These are phyloP conservation scores for Metopia argyrocephala DNA, from an alignment of 2,888 invertebrate species.

Conservation along the genomic window DNA sequence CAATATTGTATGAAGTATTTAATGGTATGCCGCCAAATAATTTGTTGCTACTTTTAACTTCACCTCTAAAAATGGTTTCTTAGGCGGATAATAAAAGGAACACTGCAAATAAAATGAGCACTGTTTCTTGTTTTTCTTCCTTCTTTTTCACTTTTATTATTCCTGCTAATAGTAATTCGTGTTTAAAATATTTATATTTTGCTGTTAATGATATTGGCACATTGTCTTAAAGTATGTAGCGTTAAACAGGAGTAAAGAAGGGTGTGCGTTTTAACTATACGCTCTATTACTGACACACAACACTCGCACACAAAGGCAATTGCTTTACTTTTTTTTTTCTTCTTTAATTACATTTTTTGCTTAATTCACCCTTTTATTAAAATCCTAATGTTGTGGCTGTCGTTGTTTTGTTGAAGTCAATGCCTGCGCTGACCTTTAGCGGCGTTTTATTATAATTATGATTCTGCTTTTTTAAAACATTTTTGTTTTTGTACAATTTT, in stretches of 20 bases:
- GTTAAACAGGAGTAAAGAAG: too few species aligned
- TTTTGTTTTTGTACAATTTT: constrained; percentile 15
- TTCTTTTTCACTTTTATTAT: too few species aligned
- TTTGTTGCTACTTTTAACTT: not conserved
- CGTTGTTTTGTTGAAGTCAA: not conserved
- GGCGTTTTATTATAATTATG: constrained; percentile 28
- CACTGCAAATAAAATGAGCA: too few species aligned
- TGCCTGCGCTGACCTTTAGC: constrained; percentile 10
- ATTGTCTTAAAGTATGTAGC: too few species aligned
- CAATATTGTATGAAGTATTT: too few species aligned
- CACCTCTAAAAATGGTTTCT: not conserved
- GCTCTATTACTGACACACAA: too few species aligned
- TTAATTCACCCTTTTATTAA: not conserved
- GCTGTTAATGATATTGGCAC: too few species aligned
- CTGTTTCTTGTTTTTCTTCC: too few species aligned
- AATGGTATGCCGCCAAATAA: not conserved
- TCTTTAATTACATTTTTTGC: not conserved
- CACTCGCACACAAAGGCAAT: not conserved
- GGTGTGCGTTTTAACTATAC: too few species aligned
- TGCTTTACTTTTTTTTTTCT: not conserved
- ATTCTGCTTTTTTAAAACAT: constrained; percentile 1
- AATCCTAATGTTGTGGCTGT: not conserved
- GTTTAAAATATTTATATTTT: too few species aligned
- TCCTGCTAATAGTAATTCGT: too few species aligned
- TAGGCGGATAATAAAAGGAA: too few species aligned